Evolutionary conservation across 2,888 invertebrate genomes (phyloP).

Genomic region (Pasiphila rectangulata): DNA sequence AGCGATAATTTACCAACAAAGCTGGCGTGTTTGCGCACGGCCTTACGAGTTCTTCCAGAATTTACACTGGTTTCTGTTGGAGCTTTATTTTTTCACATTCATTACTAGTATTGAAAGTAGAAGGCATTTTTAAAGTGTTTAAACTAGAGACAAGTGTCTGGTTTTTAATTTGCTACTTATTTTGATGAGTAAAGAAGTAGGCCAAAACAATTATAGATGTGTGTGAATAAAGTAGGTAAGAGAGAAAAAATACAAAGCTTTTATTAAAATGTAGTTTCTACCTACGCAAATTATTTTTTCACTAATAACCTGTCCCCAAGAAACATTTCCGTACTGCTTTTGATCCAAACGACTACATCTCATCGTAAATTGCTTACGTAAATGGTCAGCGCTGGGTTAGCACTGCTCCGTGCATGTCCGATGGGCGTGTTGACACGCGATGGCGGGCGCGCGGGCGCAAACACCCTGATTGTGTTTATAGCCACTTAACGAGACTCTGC

Average conservation of each 20-base stretch:
- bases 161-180: too few species aligned
- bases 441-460: conserved; percentile 68
- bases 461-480: conserved; percentile 78
- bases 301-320: too few species aligned
- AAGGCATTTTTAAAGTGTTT: neutral
- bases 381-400: conserved; percentile 69
- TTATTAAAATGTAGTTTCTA: too few species aligned
- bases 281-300: too few species aligned
- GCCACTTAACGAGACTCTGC: conserved; percentile 75
- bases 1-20: conserved; percentile 76
- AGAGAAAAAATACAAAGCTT: too few species aligned
- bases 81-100: neutral
- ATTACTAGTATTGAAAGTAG: neutral
- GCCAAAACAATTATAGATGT: too few species aligned
- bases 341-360: conserved; percentile 19
- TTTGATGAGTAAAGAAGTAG: too few species aligned
- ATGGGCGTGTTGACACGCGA: conserved; percentile 62
- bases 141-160: too few species aligned
- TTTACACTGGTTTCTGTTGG: conserved; percentile 39
- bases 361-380: conserved; percentile 56
- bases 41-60: conserved; percentile 55
- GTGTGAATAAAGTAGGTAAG: too few species aligned
- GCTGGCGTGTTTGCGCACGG: conserved; percentile 59
- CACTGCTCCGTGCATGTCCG: conserved; percentile 52
- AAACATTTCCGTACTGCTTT: conserved; percentile 22